Percentiles rank a stretch among this genome's conserved stretches.
phyloP scores from a whole-genome alignment of 2,888 invertebrate genomes.

The Drymonia ruficornis region DNA sequence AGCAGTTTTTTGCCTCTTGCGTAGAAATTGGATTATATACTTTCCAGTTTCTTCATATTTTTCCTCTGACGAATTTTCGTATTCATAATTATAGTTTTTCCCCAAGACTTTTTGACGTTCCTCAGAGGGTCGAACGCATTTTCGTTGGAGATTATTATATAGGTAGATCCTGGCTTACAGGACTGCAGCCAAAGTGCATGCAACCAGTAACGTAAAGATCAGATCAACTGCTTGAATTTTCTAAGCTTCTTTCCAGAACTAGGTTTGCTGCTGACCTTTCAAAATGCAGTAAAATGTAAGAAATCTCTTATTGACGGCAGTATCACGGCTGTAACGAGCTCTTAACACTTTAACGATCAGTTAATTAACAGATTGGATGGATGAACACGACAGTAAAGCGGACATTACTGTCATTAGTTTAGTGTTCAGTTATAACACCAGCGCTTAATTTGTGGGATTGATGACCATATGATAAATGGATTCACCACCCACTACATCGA shows the following conservation, averaged over 20 bases:
- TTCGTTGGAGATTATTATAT: too few species aligned
- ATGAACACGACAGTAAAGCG: neutral
- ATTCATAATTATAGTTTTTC: too few species aligned
- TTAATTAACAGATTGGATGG: neutral
- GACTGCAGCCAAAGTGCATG: too few species aligned
- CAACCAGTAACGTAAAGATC: too few species aligned
- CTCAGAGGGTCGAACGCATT: too few species aligned
- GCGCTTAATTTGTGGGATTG: neutral
- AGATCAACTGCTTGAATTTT: too few species aligned
- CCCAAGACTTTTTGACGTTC: too few species aligned
- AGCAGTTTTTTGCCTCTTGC: too few species aligned
- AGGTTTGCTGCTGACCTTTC: slow-evolving; percentile 8
- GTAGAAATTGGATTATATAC: too few species aligned
- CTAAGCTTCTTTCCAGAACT: neutral
- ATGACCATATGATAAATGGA: neutral
- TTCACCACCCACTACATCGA: too few species aligned
- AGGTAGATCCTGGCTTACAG: neutral
- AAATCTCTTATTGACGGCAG: neutral
- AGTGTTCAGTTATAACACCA: neutral
- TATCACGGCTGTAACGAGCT: slow-evolving; percentile 11
- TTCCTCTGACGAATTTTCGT: too few species aligned
- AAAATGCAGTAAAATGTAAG: neutral
- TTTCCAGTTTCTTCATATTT: too few species aligned
- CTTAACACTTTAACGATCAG: neutral
- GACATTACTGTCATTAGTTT: neutral